Conservation (phyloP, 2,888 invertebrate genomes). For the Nowickia ferox region DNA sequence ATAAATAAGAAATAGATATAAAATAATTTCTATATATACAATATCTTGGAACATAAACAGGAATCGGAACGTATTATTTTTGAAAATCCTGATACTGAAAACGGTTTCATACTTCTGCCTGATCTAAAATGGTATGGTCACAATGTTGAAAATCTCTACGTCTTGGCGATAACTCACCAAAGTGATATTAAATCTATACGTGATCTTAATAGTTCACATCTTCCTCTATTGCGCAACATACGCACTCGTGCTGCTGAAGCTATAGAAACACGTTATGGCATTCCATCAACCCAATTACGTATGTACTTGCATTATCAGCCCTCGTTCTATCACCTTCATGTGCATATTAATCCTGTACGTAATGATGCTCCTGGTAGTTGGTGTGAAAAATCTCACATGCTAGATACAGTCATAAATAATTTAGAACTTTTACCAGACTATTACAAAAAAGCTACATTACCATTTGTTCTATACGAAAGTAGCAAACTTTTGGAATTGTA, state of each 20-base stretch:
- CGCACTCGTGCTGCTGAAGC: constrained; percentile 89
- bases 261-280: constrained; percentile 90
- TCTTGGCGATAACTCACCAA: constrained; percentile 91
- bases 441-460: constrained; percentile 91
- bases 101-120: constrained; percentile 94
- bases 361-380: constrained; percentile 92
- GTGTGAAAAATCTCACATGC: constrained; percentile 93
- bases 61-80: constrained; percentile 94
- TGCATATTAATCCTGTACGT: constrained; percentile 93
- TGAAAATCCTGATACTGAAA: constrained; percentile 89
- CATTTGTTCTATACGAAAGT: constrained; percentile 91
- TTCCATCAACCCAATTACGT: constrained; percentile 89
- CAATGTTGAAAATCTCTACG: constrained; percentile 90
- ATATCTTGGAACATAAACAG: constrained; percentile 95
- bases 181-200: constrained; percentile 92
- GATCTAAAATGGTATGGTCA: constrained; percentile 98
- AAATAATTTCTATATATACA: too few relatives aligned
- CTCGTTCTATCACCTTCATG: constrained; percentile 97
- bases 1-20: too few relatives aligned
- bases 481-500: constrained; percentile 88
- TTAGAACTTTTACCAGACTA: constrained; percentile 92
- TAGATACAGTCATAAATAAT: constrained; percentile 95
- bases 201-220: constrained; percentile 90
- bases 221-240: constrained; percentile 93
- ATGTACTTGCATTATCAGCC: constrained; percentile 98